Evolutionary conservation across 2,888 invertebrate species (phyloP), one percentile per base, ranked within the genome.

Genomic region (Coleophora deauratella): DNA sequence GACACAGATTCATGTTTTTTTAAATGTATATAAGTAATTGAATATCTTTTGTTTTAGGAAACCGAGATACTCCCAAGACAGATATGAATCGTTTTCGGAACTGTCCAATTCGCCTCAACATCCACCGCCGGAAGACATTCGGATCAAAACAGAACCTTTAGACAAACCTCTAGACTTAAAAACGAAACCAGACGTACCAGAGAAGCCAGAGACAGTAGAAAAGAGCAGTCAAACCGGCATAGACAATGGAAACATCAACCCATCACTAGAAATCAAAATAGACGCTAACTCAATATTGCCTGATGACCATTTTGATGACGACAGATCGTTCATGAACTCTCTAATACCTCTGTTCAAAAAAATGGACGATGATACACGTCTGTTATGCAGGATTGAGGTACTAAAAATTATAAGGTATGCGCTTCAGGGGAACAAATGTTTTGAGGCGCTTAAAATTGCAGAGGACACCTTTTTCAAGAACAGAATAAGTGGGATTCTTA

Each of bases 91-190:
- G 0, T 72, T 68, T 53, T 84, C 84, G 0, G 84, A 85, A 56
- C 57, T 84, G 1, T 85, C 84, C 2, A 81, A 67, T 45, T 85
- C 84, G 0, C 81, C 84, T 0, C 82, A 81, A 42, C 81, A 81
- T 40, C 71, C 70, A 0, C 60, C 73, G 0, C 66, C 69, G 0
- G 84, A 85, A 28, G 74, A 76, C 30, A 41, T 64, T 2, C 69
- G 72, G 40, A 69, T 79, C 34, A 77, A 76, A 37, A 57, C 59
- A 27, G 80, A 82, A 48, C 37, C 62, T 15, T 42, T 61, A 38
- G 80, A 79, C 41, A 76, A 70, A 47, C 79, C 80, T 0, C 52
- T 79, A 6, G 79, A 81, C 37, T 49, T 76, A 1, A 81, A 79
- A 53, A 76, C 74, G 8, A 77, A 73, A 49, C 62, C 66, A 1